Percentiles rank a stretch among this genome's conserved stretches.
phyloP scores from a whole-genome alignment of 2,113 vertebrate species.

The Peucedramus taeniatus region DNA sequence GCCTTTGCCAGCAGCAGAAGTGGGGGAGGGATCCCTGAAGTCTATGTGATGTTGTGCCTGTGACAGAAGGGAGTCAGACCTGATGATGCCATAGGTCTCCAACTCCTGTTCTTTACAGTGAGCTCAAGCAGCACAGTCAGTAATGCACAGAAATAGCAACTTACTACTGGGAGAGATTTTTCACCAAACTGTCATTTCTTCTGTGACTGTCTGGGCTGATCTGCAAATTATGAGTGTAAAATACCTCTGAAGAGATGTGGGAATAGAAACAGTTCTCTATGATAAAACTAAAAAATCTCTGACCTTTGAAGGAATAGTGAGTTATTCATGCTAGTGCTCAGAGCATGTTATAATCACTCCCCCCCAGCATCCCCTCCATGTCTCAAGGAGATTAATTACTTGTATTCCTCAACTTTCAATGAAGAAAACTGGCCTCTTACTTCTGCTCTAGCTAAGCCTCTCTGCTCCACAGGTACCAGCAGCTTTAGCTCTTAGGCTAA shows the following conservation, averaged over 20 bases:
- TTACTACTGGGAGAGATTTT: conserved; percentile 36
- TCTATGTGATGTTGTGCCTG: neutral
- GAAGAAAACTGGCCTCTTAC: neutral
- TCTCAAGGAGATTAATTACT: neutral
- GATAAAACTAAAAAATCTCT: neutral
- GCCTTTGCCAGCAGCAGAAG: neutral
- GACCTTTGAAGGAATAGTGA: neutral
- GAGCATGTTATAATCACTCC: neutral
- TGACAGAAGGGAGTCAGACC: neutral
- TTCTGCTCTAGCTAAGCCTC: neutral
- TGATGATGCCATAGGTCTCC: neutral
- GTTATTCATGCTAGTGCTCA: neutral
- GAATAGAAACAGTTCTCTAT: neutral
- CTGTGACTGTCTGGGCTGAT: neutral
- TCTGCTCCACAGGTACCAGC: neutral
- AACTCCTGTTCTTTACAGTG: neutral
- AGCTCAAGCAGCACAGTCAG: neutral
- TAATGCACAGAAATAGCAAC: neutral
- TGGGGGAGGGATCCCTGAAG: neutral
- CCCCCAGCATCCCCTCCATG: neutral
- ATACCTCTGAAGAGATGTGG: neutral
- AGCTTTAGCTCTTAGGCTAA: neutral
- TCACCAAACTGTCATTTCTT: neutral
- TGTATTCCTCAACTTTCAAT: neutral
- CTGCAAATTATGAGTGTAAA: neutral